These are phyloP conservation scores for Telenomus remus DNA, from an alignment of 1,140 invertebrate genomes.

Conservation along the genomic window DNA sequence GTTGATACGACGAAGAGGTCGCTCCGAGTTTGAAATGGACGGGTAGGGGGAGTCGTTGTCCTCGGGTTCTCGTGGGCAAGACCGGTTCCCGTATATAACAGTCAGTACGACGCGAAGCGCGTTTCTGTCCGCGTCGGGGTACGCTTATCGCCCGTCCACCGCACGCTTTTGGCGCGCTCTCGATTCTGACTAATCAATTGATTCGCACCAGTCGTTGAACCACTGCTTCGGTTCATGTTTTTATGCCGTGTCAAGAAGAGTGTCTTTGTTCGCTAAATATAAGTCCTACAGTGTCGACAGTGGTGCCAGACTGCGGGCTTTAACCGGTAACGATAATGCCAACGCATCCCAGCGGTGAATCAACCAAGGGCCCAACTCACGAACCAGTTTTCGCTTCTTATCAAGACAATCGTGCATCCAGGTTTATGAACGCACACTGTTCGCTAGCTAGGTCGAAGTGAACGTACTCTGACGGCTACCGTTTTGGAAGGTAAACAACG, in stretches of 20 bases:
- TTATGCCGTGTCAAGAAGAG: too few species aligned
- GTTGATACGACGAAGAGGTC: conserved; percentile 5
- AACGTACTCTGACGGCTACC: conserved; percentile 7
- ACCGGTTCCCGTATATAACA: conserved; percentile 40
- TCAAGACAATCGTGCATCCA: background rate
- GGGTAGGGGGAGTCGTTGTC: conserved; percentile 55
- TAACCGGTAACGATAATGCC: conserved; percentile 10
- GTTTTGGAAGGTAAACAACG: conserved; percentile 35
- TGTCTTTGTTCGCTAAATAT: background rate
- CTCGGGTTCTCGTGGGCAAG: conserved; percentile 38
- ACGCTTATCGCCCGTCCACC: conserved; percentile 13
- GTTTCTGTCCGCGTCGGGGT: conserved; percentile 23
- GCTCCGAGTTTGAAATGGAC: conserved; percentile 27
- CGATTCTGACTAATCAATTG: background rate
- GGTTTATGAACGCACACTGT: conserved; percentile 2
- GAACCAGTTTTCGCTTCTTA: background rate
- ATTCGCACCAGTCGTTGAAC: background rate
- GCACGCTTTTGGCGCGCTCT: background rate
- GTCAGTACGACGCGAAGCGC: conserved; percentile 53
- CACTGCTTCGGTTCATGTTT: too few species aligned
- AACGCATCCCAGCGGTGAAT: conserved; percentile 12
- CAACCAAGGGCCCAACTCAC: background rate
- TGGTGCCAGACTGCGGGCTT: conserved; percentile 24
- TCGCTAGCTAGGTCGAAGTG: conserved; percentile 4
- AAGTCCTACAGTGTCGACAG: background rate